Percentiles rank a stretch among this genome's conserved stretches.
phyloP scores from a whole-genome alignment of 1,140 invertebrate genomes.

The Diprion similis region DNA sequence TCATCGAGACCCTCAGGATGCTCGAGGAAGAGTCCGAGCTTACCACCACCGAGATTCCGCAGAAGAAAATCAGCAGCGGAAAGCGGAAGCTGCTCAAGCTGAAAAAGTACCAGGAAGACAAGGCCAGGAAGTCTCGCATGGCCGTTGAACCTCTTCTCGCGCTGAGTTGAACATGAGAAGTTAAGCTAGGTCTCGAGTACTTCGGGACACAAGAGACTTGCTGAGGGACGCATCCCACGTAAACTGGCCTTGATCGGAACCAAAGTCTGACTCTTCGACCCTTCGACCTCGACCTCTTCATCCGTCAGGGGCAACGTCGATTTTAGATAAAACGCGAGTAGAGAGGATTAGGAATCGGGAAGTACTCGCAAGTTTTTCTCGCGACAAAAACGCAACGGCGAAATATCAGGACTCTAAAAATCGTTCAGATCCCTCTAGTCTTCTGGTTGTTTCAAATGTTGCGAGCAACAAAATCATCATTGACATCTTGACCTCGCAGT shows the following conservation, averaged over 20 bases:
- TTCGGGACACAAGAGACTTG: constrained; percentile 6
- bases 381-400: too few relatives aligned
- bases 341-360: neutral
- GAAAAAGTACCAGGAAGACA: constrained; percentile 65
- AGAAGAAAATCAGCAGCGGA: constrained; percentile 66
- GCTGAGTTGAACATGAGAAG: constrained; percentile 64
- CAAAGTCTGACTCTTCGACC: constrained; percentile 46
- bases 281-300: constrained; percentile 12
- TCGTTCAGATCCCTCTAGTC: neutral
- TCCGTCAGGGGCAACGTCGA: neutral
- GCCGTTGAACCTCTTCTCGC: constrained; percentile 72
- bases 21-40: constrained; percentile 67
- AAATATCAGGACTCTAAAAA: neutral
- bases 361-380: neutral
- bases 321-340: neutral
- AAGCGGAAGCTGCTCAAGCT: constrained; percentile 73
- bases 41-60: constrained; percentile 48
- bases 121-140: constrained; percentile 61
- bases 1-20: constrained; percentile 78
- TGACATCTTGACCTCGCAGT: neutral
- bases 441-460: too few relatives aligned
- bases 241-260: constrained; percentile 56
- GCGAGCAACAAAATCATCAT: constrained; percentile 22
- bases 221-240: constrained; percentile 41
- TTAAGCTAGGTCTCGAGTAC: neutral